Evolutionary conservation across 2,797 vertebrate genomes (phyloP).

Genomic region (Antrozous pallidus): DNA sequence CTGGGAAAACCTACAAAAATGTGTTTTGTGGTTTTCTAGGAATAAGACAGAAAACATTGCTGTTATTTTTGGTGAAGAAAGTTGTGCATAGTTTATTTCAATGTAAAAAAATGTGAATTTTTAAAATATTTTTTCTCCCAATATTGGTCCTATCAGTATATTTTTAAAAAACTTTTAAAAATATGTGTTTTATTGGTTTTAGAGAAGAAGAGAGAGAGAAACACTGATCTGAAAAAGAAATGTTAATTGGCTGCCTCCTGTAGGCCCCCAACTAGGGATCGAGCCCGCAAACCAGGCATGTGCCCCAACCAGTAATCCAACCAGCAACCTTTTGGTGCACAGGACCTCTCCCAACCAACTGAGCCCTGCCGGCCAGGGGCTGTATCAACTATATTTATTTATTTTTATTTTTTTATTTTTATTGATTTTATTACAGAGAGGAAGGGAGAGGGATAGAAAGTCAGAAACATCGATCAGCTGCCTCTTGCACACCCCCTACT

Average conservation of each 20-base stretch:
- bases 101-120: not conserved
- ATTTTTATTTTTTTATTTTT: too few relatives aligned
- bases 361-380: too few relatives aligned
- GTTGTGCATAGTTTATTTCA: not conserved
- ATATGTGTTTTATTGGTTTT: not conserved
- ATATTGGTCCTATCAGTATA: not conserved
- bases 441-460: too few relatives aligned
- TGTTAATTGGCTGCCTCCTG: not conserved
- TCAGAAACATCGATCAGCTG: too few relatives aligned
- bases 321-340: not conserved
- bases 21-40: not conserved
- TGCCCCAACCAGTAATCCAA: not conserved
- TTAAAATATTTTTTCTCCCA: not conserved
- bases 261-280: not conserved
- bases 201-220: not conserved
- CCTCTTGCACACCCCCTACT: too few relatives aligned
- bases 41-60: not conserved
- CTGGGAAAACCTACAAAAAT: not conserved
- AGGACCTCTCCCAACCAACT: not conserved
- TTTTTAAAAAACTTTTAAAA: not conserved
- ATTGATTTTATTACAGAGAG: too few relatives aligned
- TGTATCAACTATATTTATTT: too few relatives aligned
- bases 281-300: not conserved
- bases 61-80: not conserved
- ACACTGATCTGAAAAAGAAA: not conserved